These are phyloP conservation scores for Bombus affinis DNA, from an alignment of 1,140 invertebrate species.

Conservation along the genomic window DNA sequence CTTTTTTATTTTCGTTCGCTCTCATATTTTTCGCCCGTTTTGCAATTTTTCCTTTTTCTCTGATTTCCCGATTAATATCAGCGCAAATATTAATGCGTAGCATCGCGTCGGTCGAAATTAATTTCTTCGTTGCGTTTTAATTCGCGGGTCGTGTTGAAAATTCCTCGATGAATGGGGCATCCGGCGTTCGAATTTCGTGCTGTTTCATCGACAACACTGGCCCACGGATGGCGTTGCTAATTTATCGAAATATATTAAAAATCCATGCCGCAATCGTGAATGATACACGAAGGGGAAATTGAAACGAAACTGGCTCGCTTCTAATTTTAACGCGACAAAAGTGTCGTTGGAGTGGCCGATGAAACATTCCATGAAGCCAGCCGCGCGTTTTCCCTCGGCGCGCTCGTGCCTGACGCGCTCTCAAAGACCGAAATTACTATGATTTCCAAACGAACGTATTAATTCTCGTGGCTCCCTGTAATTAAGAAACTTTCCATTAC, in stretches of 20 bases:
- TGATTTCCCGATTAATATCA: not conserved
- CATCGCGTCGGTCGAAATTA: not conserved
- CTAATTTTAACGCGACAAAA: constrained; percentile 20
- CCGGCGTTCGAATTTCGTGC: not conserved
- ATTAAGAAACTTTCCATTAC: constrained; percentile 50
- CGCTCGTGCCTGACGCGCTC: not conserved
- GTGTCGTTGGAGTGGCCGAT: not conserved
- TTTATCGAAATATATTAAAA: constrained; percentile 11
- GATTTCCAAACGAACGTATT: constrained; percentile 42
- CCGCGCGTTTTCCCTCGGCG: not conserved
- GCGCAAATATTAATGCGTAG: not conserved
- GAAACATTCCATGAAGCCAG: not conserved
- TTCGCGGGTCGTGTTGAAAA: not conserved
- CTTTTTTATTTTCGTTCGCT: not conserved
- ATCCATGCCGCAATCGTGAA: not conserved
- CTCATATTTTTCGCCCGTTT: too few relatives aligned
- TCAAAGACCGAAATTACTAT: constrained; percentile 46
- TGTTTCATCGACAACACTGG: not conserved
- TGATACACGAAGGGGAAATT: not conserved
- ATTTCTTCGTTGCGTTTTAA: not conserved
- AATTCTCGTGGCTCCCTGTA: constrained; percentile 33
- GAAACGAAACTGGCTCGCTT: not conserved
- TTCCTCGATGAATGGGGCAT: not conserved
- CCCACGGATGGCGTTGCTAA: not conserved
- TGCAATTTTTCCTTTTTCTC: not conserved